Evolutionary conservation across 2,888 invertebrate species (phyloP).

Genomic region (Hydraecia micacea): DNA sequence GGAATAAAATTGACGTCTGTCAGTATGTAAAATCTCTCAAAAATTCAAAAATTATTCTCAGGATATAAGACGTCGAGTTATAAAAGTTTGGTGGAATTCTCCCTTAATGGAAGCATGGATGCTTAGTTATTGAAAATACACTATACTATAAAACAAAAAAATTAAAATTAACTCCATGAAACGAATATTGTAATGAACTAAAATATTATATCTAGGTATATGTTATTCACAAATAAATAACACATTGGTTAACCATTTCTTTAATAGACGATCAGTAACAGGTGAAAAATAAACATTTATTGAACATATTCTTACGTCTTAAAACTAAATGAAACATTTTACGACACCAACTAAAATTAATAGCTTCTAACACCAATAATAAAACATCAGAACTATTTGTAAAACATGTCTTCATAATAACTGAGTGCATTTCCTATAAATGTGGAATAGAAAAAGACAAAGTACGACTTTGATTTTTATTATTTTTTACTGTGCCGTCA

Average conservation of each 20-base stretch:
- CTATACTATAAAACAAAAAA: not conserved
- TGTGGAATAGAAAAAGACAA: conserved; percentile 53
- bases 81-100: too few species aligned
- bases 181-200: not conserved
- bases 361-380: conserved; percentile 20
- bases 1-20: too few species aligned
- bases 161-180: not conserved
- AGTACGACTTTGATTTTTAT: conserved; percentile 59
- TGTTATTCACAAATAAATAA: conserved; percentile 1
- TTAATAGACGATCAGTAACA: conserved; percentile 19
- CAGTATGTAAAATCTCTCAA: too few species aligned
- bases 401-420: conserved; percentile 45
- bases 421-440: conserved; percentile 26
- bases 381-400: conserved; percentile 24
- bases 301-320: conserved; percentile 20
- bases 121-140: not conserved
- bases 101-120: too few species aligned
- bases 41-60: too few species aligned
- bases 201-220: not conserved
- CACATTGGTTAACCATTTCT: not conserved
- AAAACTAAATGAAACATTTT: conserved; percentile 45
- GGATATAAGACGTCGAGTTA: too few species aligned
- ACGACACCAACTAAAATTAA: conserved; percentile 45
- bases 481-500: conserved; percentile 68
- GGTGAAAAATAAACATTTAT: conserved; percentile 40